Conservation (phyloP, 2,888 invertebrate genomes). For the Epicampocera succincta region DNA sequence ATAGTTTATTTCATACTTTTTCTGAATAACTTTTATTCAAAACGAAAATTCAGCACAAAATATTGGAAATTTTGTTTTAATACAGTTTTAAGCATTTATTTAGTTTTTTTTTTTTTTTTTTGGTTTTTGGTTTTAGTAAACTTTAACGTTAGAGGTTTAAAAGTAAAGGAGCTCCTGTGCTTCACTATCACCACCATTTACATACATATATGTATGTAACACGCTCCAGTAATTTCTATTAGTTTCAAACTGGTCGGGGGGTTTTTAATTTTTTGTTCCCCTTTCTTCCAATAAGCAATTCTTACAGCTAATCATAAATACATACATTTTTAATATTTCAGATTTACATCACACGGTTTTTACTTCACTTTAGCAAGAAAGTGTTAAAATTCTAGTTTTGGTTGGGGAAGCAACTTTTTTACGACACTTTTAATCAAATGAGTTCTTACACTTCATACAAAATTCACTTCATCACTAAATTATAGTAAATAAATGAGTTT, state of each 20-base stretch:
- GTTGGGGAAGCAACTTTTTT: no score
- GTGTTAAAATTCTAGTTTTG: neutral
- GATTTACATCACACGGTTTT: constrained; percentile 53
- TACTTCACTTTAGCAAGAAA: neutral
- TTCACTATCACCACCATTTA: constrained; percentile 37
- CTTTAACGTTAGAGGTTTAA: constrained; percentile 59
- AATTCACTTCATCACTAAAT: no score
- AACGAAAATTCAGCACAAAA: constrained; percentile 53
- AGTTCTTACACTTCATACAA: no score
- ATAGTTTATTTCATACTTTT: constrained; percentile 33
- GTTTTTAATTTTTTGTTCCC: constrained; percentile 12
- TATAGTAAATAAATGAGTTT: no score
- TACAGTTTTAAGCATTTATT: constrained; percentile 18
- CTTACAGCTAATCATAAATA: constrained; percentile 50
- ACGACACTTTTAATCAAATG: no score
- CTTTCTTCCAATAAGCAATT: constrained; percentile 42
- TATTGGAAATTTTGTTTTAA: constrained; percentile 28
- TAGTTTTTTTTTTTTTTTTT: no score
- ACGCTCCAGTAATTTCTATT: constrained; percentile 42
- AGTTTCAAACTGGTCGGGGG: constrained; percentile 63
- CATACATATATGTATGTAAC: no score
- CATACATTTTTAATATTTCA: constrained; percentile 17
- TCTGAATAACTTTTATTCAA: constrained; percentile 3
- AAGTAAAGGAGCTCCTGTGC: constrained; percentile 53
- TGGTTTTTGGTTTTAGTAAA: constrained; percentile 25